phyloP scores from a whole-genome alignment of 2,797 vertebrate genomes.

The Dipus sagitta region DNA sequence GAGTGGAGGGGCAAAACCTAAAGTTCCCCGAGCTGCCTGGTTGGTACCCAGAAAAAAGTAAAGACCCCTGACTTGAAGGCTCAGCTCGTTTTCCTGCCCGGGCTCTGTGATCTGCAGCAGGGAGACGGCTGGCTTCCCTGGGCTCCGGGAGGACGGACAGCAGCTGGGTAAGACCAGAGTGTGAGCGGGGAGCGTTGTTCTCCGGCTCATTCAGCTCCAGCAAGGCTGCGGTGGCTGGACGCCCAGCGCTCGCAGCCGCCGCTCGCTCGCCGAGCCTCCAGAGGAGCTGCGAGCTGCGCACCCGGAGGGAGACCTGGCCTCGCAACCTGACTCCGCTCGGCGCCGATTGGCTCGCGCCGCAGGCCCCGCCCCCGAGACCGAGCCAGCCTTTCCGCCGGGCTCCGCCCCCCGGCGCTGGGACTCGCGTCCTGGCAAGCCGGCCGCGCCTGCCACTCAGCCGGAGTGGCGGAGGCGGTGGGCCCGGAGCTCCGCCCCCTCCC shows the following conservation, averaged over 20 bases:
- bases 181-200: not conserved
- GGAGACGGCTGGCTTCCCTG: not conserved
- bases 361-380: slow-evolving; percentile 64
- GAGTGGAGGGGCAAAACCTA: not conserved
- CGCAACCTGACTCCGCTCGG: slow-evolving; percentile 82
- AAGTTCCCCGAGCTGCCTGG: slow-evolving; percentile 43
- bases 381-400: slow-evolving; percentile 12
- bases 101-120: not conserved
- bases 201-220: not conserved
- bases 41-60: slow-evolving; percentile 55
- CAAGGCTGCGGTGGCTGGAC: slow-evolving; percentile 28
- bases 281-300: not conserved
- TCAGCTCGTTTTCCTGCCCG: slow-evolving; percentile 45
- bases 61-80: slow-evolving; percentile 61
- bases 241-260: not conserved
- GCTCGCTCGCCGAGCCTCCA: not conserved
- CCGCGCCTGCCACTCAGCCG: slow-evolving; percentile 78
- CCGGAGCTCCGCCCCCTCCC: slow-evolving; percentile 83
- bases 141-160: not conserved
- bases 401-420: slow-evolving; percentile 56
- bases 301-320: slow-evolving; percentile 66
- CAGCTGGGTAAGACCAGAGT: not conserved
- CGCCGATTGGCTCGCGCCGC: slow-evolving; percentile 76
- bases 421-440: slow-evolving; percentile 73
- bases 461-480: slow-evolving; percentile 71